phyloP scores from a whole-genome alignment of 2,797 vertebrate genomes.

The Myotis findleyi region DNA sequence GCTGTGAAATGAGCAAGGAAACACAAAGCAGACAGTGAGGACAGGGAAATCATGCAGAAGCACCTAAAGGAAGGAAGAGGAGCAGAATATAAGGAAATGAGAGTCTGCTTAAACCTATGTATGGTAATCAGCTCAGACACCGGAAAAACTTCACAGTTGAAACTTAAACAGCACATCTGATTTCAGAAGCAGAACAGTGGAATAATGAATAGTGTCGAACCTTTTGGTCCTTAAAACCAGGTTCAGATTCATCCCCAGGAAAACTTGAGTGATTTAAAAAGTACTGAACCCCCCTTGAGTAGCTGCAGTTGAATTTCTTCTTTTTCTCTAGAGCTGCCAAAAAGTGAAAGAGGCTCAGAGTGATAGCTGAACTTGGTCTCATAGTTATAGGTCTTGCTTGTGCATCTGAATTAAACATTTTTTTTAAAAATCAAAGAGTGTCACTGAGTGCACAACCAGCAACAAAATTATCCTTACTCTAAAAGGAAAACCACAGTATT shows the following conservation, averaged over 20 bases:
- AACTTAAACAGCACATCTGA: constrained; percentile 68
- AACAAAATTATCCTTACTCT: neutral
- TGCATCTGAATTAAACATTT: neutral
- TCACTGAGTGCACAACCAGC: neutral
- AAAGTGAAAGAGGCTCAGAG: neutral
- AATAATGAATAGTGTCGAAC: constrained; percentile 71
- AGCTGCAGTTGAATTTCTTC: constrained; percentile 65
- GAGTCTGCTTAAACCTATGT: constrained; percentile 65
- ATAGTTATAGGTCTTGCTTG: constrained; percentile 8
- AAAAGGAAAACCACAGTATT: constrained; percentile 11
- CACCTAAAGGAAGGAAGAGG: constrained; percentile 63
- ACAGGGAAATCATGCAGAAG: constrained; percentile 75
- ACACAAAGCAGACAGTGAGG: constrained; percentile 65
- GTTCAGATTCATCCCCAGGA: constrained; percentile 66
- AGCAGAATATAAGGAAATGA: constrained; percentile 64
- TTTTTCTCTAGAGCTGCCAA: constrained; percentile 19
- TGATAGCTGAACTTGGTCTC: constrained; percentile 23
- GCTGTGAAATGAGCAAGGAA: constrained; percentile 53
- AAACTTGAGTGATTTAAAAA: constrained; percentile 66
- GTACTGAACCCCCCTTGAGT: constrained; percentile 26
- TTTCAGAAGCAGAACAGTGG: constrained; percentile 71
- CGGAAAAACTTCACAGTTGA: constrained; percentile 64
- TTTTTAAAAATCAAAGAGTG: constrained; percentile 37
- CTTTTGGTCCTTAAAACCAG: constrained; percentile 58
- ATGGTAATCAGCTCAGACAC: constrained; percentile 69